A percentile compares a stretch with the other conserved stretches of the same genome.
Evolutionary conservation across 2,797 vertebrate genomes (phyloP).

Genomic region (Pampus argenteus): DNA sequence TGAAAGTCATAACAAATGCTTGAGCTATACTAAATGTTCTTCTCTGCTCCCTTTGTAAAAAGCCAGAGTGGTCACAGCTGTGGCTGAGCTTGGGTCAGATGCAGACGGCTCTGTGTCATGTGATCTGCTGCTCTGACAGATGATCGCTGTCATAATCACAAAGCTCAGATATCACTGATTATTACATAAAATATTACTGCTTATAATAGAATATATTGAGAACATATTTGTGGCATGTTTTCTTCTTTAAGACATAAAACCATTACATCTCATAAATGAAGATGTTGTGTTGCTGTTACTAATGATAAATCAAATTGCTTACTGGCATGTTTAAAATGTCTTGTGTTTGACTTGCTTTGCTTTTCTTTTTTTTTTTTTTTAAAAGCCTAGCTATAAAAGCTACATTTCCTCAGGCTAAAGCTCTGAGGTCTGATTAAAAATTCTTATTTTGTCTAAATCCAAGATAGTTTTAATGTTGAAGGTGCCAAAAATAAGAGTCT

Average conservation of each 20-base stretch:
- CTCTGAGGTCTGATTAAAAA: slow-evolving; percentile 8
- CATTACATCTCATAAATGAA: background rate
- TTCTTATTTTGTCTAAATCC: background rate
- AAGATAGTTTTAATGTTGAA: background rate
- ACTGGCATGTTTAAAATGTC: background rate
- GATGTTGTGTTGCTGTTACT: background rate
- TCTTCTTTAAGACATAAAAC: no score
- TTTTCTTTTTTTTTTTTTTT: background rate
- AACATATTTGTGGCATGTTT: background rate
- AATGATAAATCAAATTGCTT: background rate
- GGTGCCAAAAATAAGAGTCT: background rate
- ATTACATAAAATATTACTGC: background rate
- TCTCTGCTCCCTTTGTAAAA: background rate
- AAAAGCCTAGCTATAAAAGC: background rate
- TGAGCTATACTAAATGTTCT: background rate
- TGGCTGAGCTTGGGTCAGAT: slow-evolving; percentile 27
- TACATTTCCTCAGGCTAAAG: background rate
- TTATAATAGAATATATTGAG: no score
- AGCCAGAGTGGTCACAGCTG: slow-evolving; percentile 34
- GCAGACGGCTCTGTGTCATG: slow-evolving; percentile 12
- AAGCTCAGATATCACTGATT: slow-evolving; percentile 2
- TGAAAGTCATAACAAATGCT: slow-evolving; percentile 15
- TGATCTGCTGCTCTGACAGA: slow-evolving; percentile 35
- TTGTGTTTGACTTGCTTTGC: background rate
- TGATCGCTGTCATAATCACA: slow-evolving; percentile 16